Evolutionary conservation across 1,140 invertebrate species (phyloP), one percentile per base, ranked within the genome.

Genomic region (Aphelinus atriplicis): DNA sequence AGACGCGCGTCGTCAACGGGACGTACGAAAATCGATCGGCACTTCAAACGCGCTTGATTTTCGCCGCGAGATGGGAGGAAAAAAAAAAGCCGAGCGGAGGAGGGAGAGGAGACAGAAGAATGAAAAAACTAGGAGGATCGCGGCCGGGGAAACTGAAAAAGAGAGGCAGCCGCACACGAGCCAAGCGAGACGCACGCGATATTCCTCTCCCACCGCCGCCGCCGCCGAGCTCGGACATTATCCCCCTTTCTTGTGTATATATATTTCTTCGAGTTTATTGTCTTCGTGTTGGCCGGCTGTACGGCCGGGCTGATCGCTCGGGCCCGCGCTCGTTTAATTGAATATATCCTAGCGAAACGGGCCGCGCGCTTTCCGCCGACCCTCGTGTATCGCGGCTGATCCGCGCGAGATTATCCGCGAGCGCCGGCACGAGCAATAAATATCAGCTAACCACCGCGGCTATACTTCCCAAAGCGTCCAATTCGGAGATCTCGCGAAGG

Each of bases 111-210:
- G 63, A 64, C 26, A 62, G 42, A 62, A 53, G 53, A 62, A 53
- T 6, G 9, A 53, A 53, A 53, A 53, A 53, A 53, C 4, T 6
- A 53, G 9, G 9, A 53, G 9, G 51, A 53, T 6, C 4, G 4
- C 51, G 51, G 4, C 4, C 4, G 51, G 46, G 67, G 9, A 69
- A 73, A 73, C 43, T 70, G 56, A 72, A 70, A 77, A 70, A 73
- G 55, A 60, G 47, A 53, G 70, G 65, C 47, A 73, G 47, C 63
- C 63, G 76, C 70, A 75, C 75, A 77, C 75, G 82, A 82, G 71
- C 79, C 77, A 78, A 83, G 71, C 80, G 81, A 82, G 76, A 83
- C 81, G 80, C 82, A 84, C 82, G 83, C 82, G 81, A 84, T 69
- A 26, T 26, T 64, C 48, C 5, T 50, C 10, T 65, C 26, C 47